Base-by-base conservation (phyloP, 2,888 invertebrate species). In the Erebia ligea region DNA sequence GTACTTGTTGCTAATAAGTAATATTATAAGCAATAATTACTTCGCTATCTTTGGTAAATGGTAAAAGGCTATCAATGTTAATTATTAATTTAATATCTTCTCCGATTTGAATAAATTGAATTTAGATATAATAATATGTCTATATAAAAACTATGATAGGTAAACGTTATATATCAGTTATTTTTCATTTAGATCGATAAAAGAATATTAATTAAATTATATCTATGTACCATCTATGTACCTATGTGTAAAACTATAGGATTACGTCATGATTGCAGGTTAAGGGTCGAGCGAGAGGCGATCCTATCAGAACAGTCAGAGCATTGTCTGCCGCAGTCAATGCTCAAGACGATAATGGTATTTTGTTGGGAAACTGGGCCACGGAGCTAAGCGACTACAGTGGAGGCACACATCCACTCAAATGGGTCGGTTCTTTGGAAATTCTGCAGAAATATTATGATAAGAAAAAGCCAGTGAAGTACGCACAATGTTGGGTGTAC, bases 401-500 rank as follows among this genome's bases (percentile, higher is more conserved):
- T 2, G 98, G 97, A 1, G 98, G 98, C 15, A 96, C 95, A 0
- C 95, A 97, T 19, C 98, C 99, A 0, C 96, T 97, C 0, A 96
- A 97, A 81, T 99, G 99, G 99, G 92, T 97, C 25, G 98, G 98
- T 0, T 98, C 98, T 50, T 94, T 96, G 76, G 95, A 96, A 75
- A 98, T 99, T 75, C 86, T 99, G 15, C 97, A 98, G 84, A 95
- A 97, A 82, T 99, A 96, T 88, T 96, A 96, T 81, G 95, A 96
- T 77, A 97, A 96, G 68, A 97, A 97, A 82, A 97, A 96, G 78
- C 97, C 98, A 0, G 98, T 99, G 0, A 98, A 97, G 86, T 99
- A 97, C 84, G 98, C 98, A 0, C 99, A 99, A 81, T 99, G 99
- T 83, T 99, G 98, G 98, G 98, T 98, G 5, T 99, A 98, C 82